These are phyloP conservation scores for Cataglyphis albicans DNA, from an alignment of 2,888 invertebrate genomes.

Conservation along the genomic window DNA sequence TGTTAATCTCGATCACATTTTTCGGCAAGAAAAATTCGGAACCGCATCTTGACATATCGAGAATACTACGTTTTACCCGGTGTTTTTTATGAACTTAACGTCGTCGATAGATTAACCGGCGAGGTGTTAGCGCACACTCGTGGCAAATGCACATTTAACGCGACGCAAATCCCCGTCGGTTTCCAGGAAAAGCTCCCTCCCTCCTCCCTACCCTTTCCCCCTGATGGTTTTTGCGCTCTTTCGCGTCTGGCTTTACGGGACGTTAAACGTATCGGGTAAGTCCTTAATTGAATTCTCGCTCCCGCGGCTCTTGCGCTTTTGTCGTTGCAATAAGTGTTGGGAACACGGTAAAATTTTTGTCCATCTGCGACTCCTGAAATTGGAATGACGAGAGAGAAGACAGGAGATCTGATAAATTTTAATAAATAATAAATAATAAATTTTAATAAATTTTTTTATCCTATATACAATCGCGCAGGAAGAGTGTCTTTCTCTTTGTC, in stretches of 20 bases:
- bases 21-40: not conserved
- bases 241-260: constrained; percentile 66
- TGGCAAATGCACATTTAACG: constrained; percentile 39
- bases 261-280: constrained; percentile 73
- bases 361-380: constrained; percentile 24
- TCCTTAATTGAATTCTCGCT: constrained; percentile 73
- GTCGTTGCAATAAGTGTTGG: constrained; percentile 49
- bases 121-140: constrained; percentile 21
- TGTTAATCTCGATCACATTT: not conserved
- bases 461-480: not conserved
- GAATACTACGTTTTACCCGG: not conserved
- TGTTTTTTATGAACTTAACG: not conserved
- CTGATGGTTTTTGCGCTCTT: constrained; percentile 68
- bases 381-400: not conserved
- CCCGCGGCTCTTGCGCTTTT: constrained; percentile 11
- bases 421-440: too few relatives aligned
- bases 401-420: not conserved
- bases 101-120: constrained; percentile 35
- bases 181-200: constrained; percentile 65
- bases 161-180: constrained; percentile 66
- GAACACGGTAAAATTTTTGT: constrained; percentile 63
- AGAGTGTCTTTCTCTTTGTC: not conserved
- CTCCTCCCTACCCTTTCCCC: constrained; percentile 50
- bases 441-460: not conserved
- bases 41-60: not conserved